phyloP scores from a whole-genome alignment of 2,888 invertebrate genomes.

The Chymomyza fuscimana region DNA sequence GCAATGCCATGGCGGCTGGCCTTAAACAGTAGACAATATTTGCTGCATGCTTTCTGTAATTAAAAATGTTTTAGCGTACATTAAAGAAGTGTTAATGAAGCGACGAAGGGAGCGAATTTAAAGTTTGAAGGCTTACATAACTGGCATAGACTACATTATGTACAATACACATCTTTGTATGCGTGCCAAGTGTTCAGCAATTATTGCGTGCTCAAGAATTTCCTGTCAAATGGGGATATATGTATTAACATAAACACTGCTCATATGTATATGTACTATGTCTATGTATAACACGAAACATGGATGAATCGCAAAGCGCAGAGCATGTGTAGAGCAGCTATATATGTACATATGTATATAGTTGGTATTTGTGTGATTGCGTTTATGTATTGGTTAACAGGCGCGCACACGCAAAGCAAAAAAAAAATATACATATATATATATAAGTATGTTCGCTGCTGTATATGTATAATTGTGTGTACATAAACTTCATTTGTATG shows the following conservation, averaged over 20 bases:
- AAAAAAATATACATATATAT: slow-evolving; percentile 18
- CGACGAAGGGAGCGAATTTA: no score
- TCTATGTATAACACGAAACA: slow-evolving; percentile 25
- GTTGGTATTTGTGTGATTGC: slow-evolving; percentile 15
- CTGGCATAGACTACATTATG: no score
- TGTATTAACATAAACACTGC: slow-evolving; percentile 9
- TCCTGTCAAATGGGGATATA: slow-evolving; percentile 48
- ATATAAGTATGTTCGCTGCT: no score
- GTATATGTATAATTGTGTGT: slow-evolving; percentile 8
- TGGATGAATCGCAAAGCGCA: slow-evolving; percentile 34
- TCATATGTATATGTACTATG: neutral
- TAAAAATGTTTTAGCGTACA: slow-evolving; percentile 20
- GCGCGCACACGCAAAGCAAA: slow-evolving; percentile 56
- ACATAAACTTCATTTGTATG: slow-evolving; percentile 59
- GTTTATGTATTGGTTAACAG: slow-evolving; percentile 22
- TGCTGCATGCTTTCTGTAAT: slow-evolving; percentile 89
- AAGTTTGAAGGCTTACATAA: neutral
- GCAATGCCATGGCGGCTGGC: slow-evolving; percentile 92
- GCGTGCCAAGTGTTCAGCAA: neutral
- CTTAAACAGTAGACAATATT: slow-evolving; percentile 84
- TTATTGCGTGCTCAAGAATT: slow-evolving; percentile 51
- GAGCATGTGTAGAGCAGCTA: slow-evolving; percentile 2
- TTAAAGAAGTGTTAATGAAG: neutral
- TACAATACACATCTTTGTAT: no score
- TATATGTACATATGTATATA: neutral